These are phyloP conservation scores for Ctenomys sociabilis DNA, from an alignment of 2,113 vertebrate species.

Conservation along the genomic window DNA sequence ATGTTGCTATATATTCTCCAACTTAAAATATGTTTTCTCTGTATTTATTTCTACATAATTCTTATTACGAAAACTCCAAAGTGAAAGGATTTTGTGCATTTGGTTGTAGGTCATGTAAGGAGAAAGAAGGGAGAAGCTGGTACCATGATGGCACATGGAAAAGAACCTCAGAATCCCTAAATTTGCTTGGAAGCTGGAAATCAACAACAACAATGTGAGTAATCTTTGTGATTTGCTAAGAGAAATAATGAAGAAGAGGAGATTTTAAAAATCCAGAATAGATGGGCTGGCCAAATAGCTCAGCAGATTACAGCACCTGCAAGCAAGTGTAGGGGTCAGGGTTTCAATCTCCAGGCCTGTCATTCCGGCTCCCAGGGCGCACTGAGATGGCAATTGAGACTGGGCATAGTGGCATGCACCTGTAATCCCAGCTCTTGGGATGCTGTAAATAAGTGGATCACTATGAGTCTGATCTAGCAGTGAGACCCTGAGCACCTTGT, in stretches of 20 bases:
- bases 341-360: no score
- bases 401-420: rapidly evolving
- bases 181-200: neutral
- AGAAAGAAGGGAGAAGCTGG: neutral
- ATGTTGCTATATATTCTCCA: neutral
- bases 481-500: no score
- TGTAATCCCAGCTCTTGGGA: no score
- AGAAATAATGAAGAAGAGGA: neutral
- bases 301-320: no score
- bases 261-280: neutral
- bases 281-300: no score
- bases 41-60: neutral
- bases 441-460: no score
- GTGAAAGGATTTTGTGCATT: neutral
- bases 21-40: neutral
- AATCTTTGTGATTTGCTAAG: neutral
- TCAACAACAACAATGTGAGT: neutral
- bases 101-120: neutral
- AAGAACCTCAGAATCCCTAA: neutral
- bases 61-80: neutral
- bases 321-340: no score
- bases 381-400: no score
- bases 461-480: no score
- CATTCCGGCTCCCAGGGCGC: no score
- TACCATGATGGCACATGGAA: neutral